These are phyloP conservation scores for Lypha dubia DNA, from an alignment of 2,888 invertebrate species.

Conservation along the genomic window DNA sequence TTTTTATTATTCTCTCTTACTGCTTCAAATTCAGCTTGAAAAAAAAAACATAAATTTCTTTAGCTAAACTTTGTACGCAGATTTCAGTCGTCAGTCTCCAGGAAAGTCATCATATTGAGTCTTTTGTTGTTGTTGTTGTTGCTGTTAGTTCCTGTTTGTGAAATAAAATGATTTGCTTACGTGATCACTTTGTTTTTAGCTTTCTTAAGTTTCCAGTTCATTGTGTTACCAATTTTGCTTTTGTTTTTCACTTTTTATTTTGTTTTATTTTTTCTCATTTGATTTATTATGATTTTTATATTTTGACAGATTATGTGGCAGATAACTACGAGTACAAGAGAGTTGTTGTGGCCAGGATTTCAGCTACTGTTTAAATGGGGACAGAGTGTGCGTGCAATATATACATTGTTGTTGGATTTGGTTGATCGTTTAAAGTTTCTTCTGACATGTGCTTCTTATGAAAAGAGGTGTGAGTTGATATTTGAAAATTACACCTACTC, in stretches of 20 bases:
- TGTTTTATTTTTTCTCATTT: slow-evolving; percentile 75
- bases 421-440: background rate
- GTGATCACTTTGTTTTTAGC: slow-evolving; percentile 75
- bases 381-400: slow-evolving; percentile 14
- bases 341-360: slow-evolving; percentile 46
- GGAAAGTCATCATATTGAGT: background rate
- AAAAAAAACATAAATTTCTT: slow-evolving; percentile 12
- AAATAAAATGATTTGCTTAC: slow-evolving; percentile 78
- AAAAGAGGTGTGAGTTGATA: slow-evolving; percentile 62
- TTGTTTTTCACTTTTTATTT: slow-evolving; percentile 3
- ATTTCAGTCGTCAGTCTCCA: background rate
- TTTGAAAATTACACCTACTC: slow-evolving; percentile 63
- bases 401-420: background rate
- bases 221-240: slow-evolving; percentile 52
- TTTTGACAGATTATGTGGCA: slow-evolving; percentile 81
- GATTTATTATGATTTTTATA: slow-evolving; percentile 80
- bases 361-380: slow-evolving; percentile 59
- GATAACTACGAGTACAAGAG: slow-evolving; percentile 69
- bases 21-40: background rate
- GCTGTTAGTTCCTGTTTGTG: slow-evolving; percentile 29
- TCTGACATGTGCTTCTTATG: slow-evolving; percentile 55
- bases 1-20: background rate
- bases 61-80: slow-evolving; percentile 7
- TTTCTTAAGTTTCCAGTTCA: slow-evolving; percentile 28
- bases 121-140: background rate